These are phyloP conservation scores for Dicrurus megarhynchus DNA, from an alignment of 2,113 vertebrate genomes.

Conservation along the genomic window DNA sequence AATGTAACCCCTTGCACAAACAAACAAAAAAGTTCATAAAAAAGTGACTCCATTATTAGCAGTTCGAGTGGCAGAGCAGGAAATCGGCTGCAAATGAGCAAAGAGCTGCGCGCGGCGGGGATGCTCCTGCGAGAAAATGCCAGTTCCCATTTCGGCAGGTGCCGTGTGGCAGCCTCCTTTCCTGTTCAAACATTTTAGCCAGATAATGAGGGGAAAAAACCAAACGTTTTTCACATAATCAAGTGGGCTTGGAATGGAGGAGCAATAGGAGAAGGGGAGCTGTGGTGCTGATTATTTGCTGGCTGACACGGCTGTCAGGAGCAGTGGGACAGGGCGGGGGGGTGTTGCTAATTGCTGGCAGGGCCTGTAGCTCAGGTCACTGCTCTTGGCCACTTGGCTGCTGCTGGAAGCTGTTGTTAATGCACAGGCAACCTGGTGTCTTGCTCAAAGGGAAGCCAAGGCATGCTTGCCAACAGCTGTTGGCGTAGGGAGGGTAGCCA, in stretches of 20 bases:
- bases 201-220: slow-evolving; percentile 23
- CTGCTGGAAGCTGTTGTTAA: background rate
- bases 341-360: background rate
- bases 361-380: background rate
- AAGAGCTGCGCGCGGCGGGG: background rate
- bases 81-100: slow-evolving; percentile 1
- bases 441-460: background rate
- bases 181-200: slow-evolving; percentile 26
- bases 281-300: background rate
- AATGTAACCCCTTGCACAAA: background rate
- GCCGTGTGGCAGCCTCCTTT: background rate
- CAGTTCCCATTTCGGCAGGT: slow-evolving; percentile 20
- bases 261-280: background rate
- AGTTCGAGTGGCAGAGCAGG: slow-evolving; percentile 41
- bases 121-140: slow-evolving; percentile 24
- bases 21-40: background rate
- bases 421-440: background rate
- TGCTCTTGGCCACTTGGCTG: background rate
- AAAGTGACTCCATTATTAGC: background rate
- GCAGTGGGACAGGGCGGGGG: background rate
- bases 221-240: slow-evolving; percentile 11
- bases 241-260: background rate
- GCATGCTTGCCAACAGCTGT: background rate
- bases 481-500: background rate
- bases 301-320: background rate